Evolutionary conservation across 2,797 vertebrate genomes (phyloP), one percentile per base, ranked within the genome.

Genomic region (Acanthurus tractus): DNA sequence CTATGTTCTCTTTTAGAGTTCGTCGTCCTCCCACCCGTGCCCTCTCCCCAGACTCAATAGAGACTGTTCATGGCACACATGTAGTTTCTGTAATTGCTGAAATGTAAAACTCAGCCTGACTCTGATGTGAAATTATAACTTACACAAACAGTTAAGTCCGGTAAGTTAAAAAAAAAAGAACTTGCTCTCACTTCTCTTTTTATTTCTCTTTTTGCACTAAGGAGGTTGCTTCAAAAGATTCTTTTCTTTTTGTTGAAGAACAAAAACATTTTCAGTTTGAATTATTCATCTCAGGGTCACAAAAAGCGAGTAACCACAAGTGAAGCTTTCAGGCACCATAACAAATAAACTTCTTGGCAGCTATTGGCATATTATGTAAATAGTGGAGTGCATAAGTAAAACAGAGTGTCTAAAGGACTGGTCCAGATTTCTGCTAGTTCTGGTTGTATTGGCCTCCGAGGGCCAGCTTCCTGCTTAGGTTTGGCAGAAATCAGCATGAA

Each of bases 41-140:
- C 85, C 85, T 88, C 86, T 79, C 86, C 87, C 83, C 86, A 92
- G 88, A 91, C 89, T 93, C 91, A 94, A 95, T 91, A 94, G 91
- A 91, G 89, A 92, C 92, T 92, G 93, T 94, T 94, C 92, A 94
- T 92, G 83, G 91, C 83, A 76, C 89, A 89, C 86, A 89, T 92
- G 89, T 87, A 89, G 90, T 93, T 92, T 91, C 88, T 93, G 88
- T 93, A 94, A 94, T 94, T 94, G 90, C 94, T 91, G 91, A 94
- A 94, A 94, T 92, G 92, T 93, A 93, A 92, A 91, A 93, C 94
- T 90, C 82, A 54, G 79, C 70, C 81, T 1, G 52, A 82, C 87
- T 92, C 91, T 94, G 89, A 93, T 93, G 91, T 93, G 91, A 92
- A 93, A 94, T 92, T 93, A 92, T 88, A 90, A 93, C 93, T 93